Conservation (phyloP, 1,140 invertebrate genomes). For the Drosophila ohnishii region DNA sequence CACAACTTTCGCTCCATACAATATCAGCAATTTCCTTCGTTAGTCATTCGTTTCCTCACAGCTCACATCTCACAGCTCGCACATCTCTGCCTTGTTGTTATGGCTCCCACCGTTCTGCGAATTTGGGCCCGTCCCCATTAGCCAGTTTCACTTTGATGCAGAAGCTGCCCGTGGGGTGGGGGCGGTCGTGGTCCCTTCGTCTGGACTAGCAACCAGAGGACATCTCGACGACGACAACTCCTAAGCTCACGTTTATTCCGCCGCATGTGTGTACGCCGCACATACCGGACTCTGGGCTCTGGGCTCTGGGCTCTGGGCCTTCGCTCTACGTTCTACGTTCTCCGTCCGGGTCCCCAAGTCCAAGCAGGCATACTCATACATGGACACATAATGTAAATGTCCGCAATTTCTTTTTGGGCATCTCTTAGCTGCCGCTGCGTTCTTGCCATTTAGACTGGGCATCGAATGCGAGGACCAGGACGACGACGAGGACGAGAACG, state of each 20-base stretch:
- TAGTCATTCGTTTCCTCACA: constrained; percentile 79
- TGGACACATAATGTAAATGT: constrained; percentile 81
- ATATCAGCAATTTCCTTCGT: constrained; percentile 82
- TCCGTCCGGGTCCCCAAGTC: constrained; percentile 11
- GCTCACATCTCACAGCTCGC: constrained; percentile 36
- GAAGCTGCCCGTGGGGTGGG: constrained; percentile 40
- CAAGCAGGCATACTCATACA: constrained; percentile 62
- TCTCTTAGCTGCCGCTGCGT: constrained; percentile 76
- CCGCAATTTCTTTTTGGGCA: constrained; percentile 83
- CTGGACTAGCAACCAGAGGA: constrained; percentile 74
- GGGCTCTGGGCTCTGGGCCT: constrained; percentile 12
- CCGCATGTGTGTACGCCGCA: constrained; percentile 52
- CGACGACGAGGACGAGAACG: constrained; percentile 8
- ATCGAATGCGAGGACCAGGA: constrained; percentile 53
- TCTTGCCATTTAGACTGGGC: constrained; percentile 76
- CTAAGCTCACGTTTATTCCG: constrained; percentile 72
- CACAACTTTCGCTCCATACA: constrained; percentile 78
- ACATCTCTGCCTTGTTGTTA: constrained; percentile 65
- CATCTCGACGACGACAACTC: constrained; percentile 71
- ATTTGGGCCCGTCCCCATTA: constrained; percentile 59
- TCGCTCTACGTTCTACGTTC: background rate
- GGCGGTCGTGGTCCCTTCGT: constrained; percentile 40
- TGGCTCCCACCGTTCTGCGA: constrained; percentile 67
- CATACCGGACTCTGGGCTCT: constrained; percentile 36
- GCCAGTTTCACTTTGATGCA: constrained; percentile 77